Evolutionary conservation across 2,797 vertebrate species (phyloP), one percentile per base, ranked within the genome.

Genomic region (Dallia pectoralis): DNA sequence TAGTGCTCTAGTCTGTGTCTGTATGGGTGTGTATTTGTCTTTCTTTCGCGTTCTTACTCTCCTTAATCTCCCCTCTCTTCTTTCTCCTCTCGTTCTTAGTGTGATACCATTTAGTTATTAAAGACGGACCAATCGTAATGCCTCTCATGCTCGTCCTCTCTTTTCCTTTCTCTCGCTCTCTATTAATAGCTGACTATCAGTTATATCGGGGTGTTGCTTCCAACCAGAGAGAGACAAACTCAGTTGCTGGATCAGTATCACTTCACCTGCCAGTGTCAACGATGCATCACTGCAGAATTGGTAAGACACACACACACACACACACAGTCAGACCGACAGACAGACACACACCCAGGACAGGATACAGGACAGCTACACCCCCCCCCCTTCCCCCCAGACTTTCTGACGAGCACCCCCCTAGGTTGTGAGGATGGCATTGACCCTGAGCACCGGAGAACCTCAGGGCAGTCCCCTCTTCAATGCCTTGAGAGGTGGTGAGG

Each of bases 171-270:
- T 5, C 44, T 63, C 63, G 74, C 77, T 80, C 69, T 70, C 66
- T 33, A 64, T 76, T 81, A 77, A 11, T 66, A 53, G 15, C 18
- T 40, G 29, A 48, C 33, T 30, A 27, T 73, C 72, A 65, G 63
- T 65, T 65, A 65, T 18, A 33, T 33, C 1, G 63, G 30, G 18
- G 7, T 16, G 22, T 47, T 95, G 83, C 86, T 90, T 83, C 92
- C 93, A 33, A 91, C 91, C 36, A 72, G 68, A 4, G 92, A 94
- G 22, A 93, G 95, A 70, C 89, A 79, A 72, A 80, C 88, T 53
- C 93, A 93, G 3, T 86, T 95, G 72, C n/a, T 84, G 77, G 89
- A 90, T 47, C 95, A 96, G 56, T 96, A 95, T 82, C 93, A 93
- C 87, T 96, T 94, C 32, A 85, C 86, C 8, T 96, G 95, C 72